A percentile compares a stretch with the other conserved stretches of the same genome.
Evolutionary conservation across 2,797 vertebrate species (phyloP).

Genomic region (Benthosema pterotum): DNA sequence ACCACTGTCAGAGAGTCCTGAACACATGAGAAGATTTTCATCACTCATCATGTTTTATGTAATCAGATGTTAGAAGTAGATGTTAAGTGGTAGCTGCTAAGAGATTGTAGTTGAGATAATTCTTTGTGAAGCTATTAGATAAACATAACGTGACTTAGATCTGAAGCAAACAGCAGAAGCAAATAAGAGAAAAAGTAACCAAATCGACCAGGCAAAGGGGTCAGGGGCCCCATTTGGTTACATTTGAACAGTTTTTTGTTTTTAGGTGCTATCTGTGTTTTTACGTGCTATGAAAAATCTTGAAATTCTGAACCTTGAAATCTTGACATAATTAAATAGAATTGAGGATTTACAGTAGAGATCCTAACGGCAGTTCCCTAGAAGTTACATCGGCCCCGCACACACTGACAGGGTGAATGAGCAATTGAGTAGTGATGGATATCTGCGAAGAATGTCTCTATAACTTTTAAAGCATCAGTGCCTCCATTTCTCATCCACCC

Average conservation of each 20-base stretch:
- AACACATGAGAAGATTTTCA: slow-evolving; percentile 20
- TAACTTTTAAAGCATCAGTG: slow-evolving; percentile 15
- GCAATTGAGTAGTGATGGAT: slow-evolving; percentile 18
- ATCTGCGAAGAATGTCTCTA: slow-evolving; percentile 8
- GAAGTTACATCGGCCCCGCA: slow-evolving; percentile 14
- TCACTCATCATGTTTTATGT: background rate
- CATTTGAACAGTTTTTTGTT: background rate
- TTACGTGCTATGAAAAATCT: too few species aligned
- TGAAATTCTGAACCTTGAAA: too few species aligned
- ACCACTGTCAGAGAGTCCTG: slow-evolving; percentile 96
- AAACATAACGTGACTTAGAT: slow-evolving; percentile 3
- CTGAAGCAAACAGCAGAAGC: slow-evolving; percentile 17
- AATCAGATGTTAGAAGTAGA: slow-evolving; percentile 5
- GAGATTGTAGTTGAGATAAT: too few species aligned
- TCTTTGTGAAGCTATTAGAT: background rate
- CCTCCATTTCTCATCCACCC: background rate
- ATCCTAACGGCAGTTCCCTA: slow-evolving; percentile 13
- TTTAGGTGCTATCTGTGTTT: too few species aligned
- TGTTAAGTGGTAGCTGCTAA: background rate
- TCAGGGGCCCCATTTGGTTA: too few species aligned
- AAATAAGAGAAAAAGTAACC: too few species aligned
- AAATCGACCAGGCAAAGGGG: too few species aligned
- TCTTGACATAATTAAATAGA: too few species aligned
- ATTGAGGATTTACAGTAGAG: background rate
- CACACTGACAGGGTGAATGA: background rate